These are phyloP conservation scores for Bombus waltoni DNA, from an alignment of 1,140 invertebrate species.

Conservation along the genomic window DNA sequence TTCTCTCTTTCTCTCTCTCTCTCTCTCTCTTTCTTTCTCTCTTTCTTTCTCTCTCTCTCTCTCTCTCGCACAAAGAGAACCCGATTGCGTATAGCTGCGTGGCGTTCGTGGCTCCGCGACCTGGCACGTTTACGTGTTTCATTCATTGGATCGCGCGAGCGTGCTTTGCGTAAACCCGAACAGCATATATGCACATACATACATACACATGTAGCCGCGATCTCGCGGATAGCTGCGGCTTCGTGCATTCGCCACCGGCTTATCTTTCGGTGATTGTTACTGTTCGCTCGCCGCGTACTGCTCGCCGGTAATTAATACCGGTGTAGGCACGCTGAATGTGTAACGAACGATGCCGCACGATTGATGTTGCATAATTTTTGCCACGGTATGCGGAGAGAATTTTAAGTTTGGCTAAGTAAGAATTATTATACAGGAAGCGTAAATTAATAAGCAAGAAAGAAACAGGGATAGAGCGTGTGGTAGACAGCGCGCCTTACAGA, in stretches of 20 bases:
- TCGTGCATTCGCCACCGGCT: background rate
- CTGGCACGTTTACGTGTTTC: slow-evolving; percentile 59
- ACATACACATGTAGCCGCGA: background rate
- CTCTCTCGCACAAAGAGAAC: slow-evolving; percentile 50
- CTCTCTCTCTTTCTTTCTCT: background rate
- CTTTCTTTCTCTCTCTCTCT: slow-evolving; percentile 55
- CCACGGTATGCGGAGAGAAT: background rate
- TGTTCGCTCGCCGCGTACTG: background rate
- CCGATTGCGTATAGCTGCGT: slow-evolving; percentile 69
- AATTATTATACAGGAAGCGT: background rate
- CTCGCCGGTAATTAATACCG: slow-evolving; percentile 3
- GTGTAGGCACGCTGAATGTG: background rate
- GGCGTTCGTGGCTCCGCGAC: slow-evolving; percentile 11
- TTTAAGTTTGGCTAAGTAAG: background rate
- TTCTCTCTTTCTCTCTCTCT: slow-evolving; percentile 57
- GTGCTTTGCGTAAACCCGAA: slow-evolving; percentile 40
- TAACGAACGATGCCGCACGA: background rate
- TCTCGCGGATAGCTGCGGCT: background rate
- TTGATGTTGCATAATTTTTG: background rate
- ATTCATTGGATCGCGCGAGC: slow-evolving; percentile 45
- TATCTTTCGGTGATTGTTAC: slow-evolving; percentile 16
- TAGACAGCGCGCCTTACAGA: background rate
- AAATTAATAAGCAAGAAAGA: background rate
- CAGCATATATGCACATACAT: background rate
- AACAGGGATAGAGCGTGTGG: background rate